A percentile compares a stretch with the other conserved stretches of the same genome.
phyloP scores from a whole-genome alignment of 2,888 invertebrate genomes.

The Hypercompe scribonia region DNA sequence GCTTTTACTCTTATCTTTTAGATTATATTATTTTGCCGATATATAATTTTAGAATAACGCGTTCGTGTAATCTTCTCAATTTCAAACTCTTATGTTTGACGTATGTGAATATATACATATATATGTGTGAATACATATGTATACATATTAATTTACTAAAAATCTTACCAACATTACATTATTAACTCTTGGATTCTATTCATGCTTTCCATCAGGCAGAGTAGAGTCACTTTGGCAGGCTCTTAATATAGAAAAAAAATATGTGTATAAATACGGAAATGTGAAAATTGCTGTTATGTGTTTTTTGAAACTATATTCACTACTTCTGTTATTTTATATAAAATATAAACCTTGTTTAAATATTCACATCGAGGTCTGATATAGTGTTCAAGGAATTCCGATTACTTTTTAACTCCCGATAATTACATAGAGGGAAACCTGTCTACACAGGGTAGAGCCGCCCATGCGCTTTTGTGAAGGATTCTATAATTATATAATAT shows the following conservation, averaged over 20 bases:
- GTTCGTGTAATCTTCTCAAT: neutral
- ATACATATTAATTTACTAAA: neutral
- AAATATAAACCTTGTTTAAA: neutral
- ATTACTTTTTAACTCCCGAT: neutral
- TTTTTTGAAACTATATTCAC: neutral
- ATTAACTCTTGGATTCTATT: too few species aligned
- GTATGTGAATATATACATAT: neutral
- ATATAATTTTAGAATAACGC: neutral
- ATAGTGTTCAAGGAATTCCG: neutral
- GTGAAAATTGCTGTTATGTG: neutral
- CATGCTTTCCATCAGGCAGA: too few species aligned
- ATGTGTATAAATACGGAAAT: neutral
- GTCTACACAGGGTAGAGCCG: neutral
- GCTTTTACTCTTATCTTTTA: conserved; percentile 78
- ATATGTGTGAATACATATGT: neutral
- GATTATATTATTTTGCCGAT: conserved; percentile 22
- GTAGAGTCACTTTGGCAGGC: too few species aligned
- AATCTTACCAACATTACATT: neutral
- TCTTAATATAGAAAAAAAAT: too few species aligned
- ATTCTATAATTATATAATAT: neutral
- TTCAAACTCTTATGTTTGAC: neutral
- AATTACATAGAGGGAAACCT: neutral
- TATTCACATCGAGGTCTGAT: neutral
- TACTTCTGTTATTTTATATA: neutral
- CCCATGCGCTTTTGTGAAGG: neutral